phyloP scores from a whole-genome alignment of 30 jellyfish, hydroid and myxozoan species.

The Aurelia aurita complex sp. Pacific region DNA sequence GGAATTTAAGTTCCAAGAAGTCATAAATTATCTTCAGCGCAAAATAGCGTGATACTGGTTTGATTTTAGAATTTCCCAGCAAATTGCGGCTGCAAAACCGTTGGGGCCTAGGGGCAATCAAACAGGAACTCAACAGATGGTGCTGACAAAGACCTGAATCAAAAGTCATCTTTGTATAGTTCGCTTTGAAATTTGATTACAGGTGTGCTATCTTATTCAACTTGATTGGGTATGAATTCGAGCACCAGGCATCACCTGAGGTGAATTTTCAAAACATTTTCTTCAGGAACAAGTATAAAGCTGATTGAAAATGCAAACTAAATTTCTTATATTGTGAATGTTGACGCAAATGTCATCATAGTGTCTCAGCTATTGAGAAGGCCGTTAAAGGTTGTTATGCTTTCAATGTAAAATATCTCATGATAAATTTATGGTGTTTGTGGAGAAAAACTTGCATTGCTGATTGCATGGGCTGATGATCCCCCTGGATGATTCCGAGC shows the following conservation, averaged over 20 bases:
- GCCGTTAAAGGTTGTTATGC: no score
- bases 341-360: constrained; percentile 3
- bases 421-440: constrained; percentile 27
- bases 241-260: constrained; percentile 33
- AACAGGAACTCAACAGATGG: no score
- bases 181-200: not conserved
- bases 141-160: no score
- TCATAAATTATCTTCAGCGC: no score
- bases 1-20: no score
- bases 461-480: not conserved
- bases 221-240: constrained; percentile 2
- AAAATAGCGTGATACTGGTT: no score
- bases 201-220: constrained; percentile 11
- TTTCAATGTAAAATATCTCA: not conserved
- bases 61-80: no score
- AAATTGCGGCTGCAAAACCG: no score
- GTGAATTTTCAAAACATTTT: not conserved
- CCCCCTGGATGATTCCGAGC: no score
- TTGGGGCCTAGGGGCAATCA: no score
- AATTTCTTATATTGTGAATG: not conserved
- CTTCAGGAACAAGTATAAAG: not conserved
- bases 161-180: not conserved
- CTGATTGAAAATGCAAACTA: constrained; percentile 4
- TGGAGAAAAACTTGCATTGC: constrained; percentile 12
- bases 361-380: no score